Percentiles rank a stretch among this genome's conserved stretches.
Conservation (phyloP, 1,140 invertebrate species). For the Rhizoglyphus robini region DNA sequence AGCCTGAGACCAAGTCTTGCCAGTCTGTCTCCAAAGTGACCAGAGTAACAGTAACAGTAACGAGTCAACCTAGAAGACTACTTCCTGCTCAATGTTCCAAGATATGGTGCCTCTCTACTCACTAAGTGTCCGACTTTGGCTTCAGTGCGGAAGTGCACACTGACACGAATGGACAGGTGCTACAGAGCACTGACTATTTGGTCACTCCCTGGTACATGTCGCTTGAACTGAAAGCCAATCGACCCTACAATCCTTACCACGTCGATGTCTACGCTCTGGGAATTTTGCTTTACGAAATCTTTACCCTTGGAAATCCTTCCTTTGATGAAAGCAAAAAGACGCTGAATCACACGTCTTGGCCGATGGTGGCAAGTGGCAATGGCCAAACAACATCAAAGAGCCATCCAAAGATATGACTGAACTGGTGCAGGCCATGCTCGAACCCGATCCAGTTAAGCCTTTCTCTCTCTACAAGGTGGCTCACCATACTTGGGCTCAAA, state of each 20-base stretch:
- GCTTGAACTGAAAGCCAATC: slow-evolving; percentile 62
- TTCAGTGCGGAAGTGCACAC: not conserved
- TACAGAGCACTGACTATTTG: slow-evolving; percentile 13
- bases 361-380: not conserved
- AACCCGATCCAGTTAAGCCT: not conserved
- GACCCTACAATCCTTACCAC: slow-evolving; percentile 52
- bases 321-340: slow-evolving; percentile 16
- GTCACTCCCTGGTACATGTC: slow-evolving; percentile 79
- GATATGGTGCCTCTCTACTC: too few relatives aligned
- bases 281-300: slow-evolving; percentile 60
- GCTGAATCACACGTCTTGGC: not conserved
- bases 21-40: too few relatives aligned
- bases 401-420: not conserved
- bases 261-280: slow-evolving; percentile 77
- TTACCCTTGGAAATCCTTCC: slow-evolving; percentile 38
- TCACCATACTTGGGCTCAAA: not conserved
- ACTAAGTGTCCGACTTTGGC: slow-evolving; percentile 12
- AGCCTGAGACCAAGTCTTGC: too few relatives aligned
- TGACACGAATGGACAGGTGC: not conserved
- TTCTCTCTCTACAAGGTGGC: not conserved
- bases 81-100: too few relatives aligned
- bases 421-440: not conserved
- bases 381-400: not conserved
- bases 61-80: too few relatives aligned
- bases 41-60: too few relatives aligned